Percentiles rank a stretch among this genome's conserved stretches.
phyloP scores from a whole-genome alignment of 2,113 vertebrate species.

The Struthidea cinerea region DNA sequence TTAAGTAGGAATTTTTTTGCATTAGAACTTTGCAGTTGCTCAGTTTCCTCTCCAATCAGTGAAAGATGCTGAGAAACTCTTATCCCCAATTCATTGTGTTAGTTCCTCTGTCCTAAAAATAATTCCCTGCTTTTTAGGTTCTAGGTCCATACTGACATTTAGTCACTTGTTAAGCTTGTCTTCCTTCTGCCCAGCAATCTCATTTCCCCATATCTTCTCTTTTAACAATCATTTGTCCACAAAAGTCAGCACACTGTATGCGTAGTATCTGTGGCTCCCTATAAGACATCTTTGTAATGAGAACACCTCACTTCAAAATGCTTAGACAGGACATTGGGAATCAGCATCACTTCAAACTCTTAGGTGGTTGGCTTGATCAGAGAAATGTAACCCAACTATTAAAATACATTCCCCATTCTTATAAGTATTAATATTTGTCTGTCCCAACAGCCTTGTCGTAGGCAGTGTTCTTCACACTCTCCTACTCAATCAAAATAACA shows the following conservation, averaged over 20 bases:
- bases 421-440: neutral
- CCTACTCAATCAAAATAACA: conserved; percentile 25
- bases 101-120: neutral
- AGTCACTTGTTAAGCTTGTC: neutral
- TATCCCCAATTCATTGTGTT: neutral
- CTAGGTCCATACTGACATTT: neutral
- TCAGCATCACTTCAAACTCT: neutral
- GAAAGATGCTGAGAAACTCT: neutral
- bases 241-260: neutral
- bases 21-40: neutral
- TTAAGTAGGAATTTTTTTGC: neutral
- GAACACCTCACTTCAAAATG: neutral
- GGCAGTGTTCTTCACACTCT: conserved; percentile 32
- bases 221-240: neutral
- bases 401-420: neutral
- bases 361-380: neutral
- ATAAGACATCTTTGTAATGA: neutral
- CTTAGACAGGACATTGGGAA: neutral
- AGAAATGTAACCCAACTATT: neutral
- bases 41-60: neutral
- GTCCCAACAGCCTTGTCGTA: conserved; percentile 21
- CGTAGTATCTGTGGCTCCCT: fast-evolving
- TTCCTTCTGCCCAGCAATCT: neutral
- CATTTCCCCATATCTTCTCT: neutral
- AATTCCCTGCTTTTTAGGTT: neutral